phyloP scores from a whole-genome alignment of 1,140 invertebrate genomes.

The Battus philenor region DNA sequence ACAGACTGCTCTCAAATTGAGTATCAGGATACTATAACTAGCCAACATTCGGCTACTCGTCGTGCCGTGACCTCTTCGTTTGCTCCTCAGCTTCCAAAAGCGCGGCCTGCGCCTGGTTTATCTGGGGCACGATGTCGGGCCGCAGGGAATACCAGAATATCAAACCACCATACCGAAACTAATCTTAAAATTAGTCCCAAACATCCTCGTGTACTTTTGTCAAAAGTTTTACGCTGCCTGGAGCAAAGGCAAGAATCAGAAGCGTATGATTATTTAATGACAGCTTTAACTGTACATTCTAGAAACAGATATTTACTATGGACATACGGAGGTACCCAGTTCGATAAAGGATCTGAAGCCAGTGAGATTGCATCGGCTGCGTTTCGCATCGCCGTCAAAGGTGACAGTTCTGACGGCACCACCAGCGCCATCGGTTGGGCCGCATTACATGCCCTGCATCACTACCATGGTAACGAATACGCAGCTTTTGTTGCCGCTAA shows the following conservation, averaged over 20 bases:
- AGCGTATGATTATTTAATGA: constrained; percentile 38
- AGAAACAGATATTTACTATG: constrained; percentile 59
- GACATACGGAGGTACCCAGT: constrained; percentile 47
- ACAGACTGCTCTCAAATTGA: constrained; percentile 40
- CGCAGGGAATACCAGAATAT: constrained; percentile 41
- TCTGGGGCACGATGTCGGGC: constrained; percentile 41
- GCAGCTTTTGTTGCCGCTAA: constrained; percentile 55
- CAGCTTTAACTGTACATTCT: constrained; percentile 37
- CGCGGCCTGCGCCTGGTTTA: constrained; percentile 22
- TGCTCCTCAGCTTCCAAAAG: constrained; percentile 43
- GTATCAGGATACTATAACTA: constrained; percentile 53
- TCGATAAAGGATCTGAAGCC: constrained; percentile 36
- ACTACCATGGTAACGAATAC: constrained; percentile 38
- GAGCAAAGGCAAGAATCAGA: constrained; percentile 42
- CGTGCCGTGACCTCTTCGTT: constrained; percentile 61
- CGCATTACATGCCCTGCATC: constrained; percentile 54
- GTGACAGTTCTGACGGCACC: constrained; percentile 49
- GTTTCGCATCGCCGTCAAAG: constrained; percentile 53
- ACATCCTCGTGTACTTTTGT: constrained; percentile 43
- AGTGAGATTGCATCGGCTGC: constrained; percentile 41
- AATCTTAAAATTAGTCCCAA: constrained; percentile 33
- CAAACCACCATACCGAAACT: constrained; percentile 36
- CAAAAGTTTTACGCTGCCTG: constrained; percentile 45
- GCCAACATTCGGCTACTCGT: constrained; percentile 53
- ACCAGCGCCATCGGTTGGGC: constrained; percentile 57